Percentiles rank a stretch among this genome's conserved stretches.
phyloP scores from a whole-genome alignment of 2,888 invertebrate genomes.

The Pammene aurita region DNA sequence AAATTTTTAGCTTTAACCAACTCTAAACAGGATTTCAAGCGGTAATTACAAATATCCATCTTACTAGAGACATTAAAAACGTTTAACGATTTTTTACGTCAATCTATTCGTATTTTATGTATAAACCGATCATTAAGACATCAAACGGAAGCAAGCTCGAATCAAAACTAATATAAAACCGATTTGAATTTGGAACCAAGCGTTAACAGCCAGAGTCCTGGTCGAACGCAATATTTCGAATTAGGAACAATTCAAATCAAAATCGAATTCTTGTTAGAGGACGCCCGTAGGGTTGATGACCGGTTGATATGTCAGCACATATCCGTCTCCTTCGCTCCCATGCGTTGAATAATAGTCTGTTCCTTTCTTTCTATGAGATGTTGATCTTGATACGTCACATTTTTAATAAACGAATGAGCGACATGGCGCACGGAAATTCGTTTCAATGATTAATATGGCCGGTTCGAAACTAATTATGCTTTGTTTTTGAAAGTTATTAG shows the following conservation, averaged over 20 bases:
- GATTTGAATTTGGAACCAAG: constrained; percentile 60
- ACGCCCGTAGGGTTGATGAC: constrained; percentile 82
- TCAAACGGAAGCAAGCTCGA: constrained; percentile 75
- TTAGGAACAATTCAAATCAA: constrained; percentile 83
- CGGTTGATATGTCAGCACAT: constrained; percentile 81
- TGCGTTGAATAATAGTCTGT: constrained; percentile 58
- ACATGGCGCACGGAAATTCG: constrained; percentile 82
- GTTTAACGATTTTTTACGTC: constrained; percentile 65
- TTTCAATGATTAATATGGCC: constrained; percentile 82
- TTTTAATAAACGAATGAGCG: constrained; percentile 84
- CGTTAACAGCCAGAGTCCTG: constrained; percentile 62
- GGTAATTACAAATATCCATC: constrained; percentile 60
- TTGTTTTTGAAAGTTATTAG: constrained; percentile 82
- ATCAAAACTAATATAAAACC: constrained; percentile 71
- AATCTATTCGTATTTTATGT: constrained; percentile 66
- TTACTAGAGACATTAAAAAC: constrained; percentile 65
- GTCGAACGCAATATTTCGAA: constrained; percentile 77
- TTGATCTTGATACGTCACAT: constrained; percentile 84
- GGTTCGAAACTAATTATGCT: constrained; percentile 78
- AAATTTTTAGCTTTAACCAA: constrained; percentile 9
- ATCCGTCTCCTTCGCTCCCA: constrained; percentile 66
- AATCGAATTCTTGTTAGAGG: constrained; percentile 83
- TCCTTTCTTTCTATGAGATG: constrained; percentile 74
- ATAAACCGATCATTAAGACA: constrained; percentile 63
- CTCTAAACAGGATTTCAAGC: constrained; percentile 27